These are phyloP conservation scores for Phocides pigmalion DNA, from an alignment of 1,140 invertebrate genomes.

Conservation along the genomic window DNA sequence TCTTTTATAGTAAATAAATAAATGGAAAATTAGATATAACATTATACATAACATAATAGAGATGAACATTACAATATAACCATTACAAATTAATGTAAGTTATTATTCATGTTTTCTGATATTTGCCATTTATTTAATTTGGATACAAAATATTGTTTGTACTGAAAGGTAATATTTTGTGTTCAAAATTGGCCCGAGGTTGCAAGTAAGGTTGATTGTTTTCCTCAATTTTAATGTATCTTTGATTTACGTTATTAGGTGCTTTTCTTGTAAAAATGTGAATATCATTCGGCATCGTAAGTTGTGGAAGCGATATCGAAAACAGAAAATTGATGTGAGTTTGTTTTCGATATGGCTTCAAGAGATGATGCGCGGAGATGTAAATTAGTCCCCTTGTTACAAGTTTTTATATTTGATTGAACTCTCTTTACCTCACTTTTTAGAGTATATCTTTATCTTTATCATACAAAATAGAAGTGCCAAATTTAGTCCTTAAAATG, in stretches of 20 bases:
- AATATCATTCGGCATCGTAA: neutral
- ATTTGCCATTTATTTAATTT: neutral
- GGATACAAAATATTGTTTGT: neutral
- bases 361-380: neutral
- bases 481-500: too few relatives aligned
- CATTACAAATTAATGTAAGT: too few relatives aligned
- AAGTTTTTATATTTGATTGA: too few relatives aligned
- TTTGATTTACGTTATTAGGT: too few relatives aligned
- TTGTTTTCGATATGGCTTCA: neutral
- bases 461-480: too few relatives aligned
- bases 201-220: neutral
- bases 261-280: neutral
- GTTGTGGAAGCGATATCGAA: neutral
- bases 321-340: neutral
- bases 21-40: slow-evolving; percentile 3
- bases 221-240: neutral
- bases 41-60: neutral
- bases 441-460: too few relatives aligned
- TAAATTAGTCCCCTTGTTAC: too few relatives aligned
- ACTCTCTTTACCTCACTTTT: too few relatives aligned
- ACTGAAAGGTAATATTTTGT: neutral
- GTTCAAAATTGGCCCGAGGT: neutral
- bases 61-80: neutral
- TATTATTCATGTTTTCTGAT: slow-evolving; percentile 1
- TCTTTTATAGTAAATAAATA: too few relatives aligned